Evolutionary conservation across 2,888 invertebrate genomes (phyloP).

Genomic region (Dusona sp.): DNA sequence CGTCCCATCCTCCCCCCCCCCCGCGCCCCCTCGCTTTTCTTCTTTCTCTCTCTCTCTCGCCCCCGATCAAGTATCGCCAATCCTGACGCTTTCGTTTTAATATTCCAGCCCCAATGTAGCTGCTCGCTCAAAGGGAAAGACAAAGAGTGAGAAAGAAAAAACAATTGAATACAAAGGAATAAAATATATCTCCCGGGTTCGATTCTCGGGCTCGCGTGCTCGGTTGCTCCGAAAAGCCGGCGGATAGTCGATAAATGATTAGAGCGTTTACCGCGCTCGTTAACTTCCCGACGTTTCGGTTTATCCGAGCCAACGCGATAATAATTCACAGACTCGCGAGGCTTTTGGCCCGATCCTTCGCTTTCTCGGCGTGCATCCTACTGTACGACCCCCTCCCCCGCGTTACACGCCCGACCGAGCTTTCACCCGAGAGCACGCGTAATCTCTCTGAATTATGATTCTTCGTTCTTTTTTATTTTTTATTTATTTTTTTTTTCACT

Average conservation of each 20-base stretch:
- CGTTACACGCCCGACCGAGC: constrained; percentile 36
- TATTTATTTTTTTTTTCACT: constrained; percentile 4
- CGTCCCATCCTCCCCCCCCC: too few species aligned
- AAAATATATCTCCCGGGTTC: background rate
- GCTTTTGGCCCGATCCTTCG: background rate
- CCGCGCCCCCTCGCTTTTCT: too few species aligned
- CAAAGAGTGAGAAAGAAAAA: background rate
- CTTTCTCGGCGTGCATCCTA: background rate
- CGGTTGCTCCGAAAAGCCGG: background rate
- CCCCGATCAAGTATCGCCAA: background rate
- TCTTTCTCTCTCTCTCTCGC: background rate
- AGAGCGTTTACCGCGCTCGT: constrained; percentile 41
- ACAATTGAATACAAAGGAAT: background rate
- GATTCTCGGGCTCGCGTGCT: background rate
- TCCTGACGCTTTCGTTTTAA: background rate
- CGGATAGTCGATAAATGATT: constrained; percentile 33
- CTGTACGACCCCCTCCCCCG: background rate
- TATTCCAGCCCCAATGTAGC: background rate
- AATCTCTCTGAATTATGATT: constrained; percentile 56
- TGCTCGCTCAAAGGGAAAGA: background rate
- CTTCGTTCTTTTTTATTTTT: constrained; percentile 2
- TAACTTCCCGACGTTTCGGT: constrained; percentile 20
- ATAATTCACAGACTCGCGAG: constrained; percentile 44
- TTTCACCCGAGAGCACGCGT: constrained; percentile 21
- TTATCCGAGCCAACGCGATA: constrained; percentile 16